Conservation (phyloP, 1,140 invertebrate genomes). For the Camponotus pennsylvanicus region DNA sequence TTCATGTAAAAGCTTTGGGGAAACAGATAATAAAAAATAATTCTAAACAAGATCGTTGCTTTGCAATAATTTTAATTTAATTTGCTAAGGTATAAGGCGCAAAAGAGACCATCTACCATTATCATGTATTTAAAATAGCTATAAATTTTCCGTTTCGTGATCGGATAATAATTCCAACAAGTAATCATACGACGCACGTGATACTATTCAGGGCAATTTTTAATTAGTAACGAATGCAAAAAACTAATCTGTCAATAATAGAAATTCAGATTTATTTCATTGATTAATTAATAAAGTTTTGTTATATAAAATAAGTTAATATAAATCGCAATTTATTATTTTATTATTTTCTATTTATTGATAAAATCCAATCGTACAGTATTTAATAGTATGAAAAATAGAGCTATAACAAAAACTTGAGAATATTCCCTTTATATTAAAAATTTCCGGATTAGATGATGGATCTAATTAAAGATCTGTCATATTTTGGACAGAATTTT, state of each 20-base stretch:
- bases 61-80: no score
- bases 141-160: constrained; percentile 8
- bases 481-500: constrained; percentile 34
- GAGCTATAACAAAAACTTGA: background rate
- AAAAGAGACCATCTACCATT: constrained; percentile 10
- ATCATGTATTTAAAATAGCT: background rate
- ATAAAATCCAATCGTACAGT: background rate
- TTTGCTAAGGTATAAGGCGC: background rate
- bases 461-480: constrained; percentile 18
- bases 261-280: background rate
- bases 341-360: background rate
- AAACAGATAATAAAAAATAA: no score
- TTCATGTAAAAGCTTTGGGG: background rate
- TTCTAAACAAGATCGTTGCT: no score
- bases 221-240: background rate
- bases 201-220: background rate
- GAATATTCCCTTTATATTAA: background rate
- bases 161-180: background rate
- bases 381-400: background rate
- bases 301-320: background rate
- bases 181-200: background rate
- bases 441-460: background rate
- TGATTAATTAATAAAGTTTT: no score
- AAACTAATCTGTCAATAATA: background rate
- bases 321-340: background rate